Conservation (phyloP, 2,113 vertebrate genomes). For the Lanius ludovicianus region DNA sequence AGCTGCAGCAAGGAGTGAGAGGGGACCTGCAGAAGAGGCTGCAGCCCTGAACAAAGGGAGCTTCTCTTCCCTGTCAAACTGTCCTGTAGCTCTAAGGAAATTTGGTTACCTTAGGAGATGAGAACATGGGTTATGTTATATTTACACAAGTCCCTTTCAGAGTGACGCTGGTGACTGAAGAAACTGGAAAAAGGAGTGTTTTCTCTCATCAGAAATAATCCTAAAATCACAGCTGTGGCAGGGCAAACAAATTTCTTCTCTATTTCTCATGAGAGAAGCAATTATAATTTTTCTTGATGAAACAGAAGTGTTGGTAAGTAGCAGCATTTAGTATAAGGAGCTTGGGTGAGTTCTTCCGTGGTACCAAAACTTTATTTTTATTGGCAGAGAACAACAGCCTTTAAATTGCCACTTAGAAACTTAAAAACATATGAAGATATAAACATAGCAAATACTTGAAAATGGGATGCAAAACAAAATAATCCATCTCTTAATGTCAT, state of each 20-base stretch:
- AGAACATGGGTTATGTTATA: background rate
- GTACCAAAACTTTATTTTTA: background rate
- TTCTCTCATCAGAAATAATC: background rate
- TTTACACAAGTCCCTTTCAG: background rate
- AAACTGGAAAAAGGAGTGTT: background rate
- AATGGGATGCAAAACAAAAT: background rate
- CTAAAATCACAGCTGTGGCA: background rate
- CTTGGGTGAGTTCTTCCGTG: background rate
- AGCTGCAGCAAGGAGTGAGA: background rate
- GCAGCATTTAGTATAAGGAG: background rate
- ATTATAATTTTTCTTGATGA: background rate
- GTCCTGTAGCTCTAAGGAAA: background rate
- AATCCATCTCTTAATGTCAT: background rate
- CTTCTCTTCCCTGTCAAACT: background rate
- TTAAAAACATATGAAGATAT: background rate
- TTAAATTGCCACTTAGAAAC: background rate
- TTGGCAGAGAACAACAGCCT: background rate
- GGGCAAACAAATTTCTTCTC: background rate
- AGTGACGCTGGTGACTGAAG: background rate
- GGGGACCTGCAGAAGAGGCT: background rate
- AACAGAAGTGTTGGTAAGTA: background rate
- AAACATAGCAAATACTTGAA: background rate
- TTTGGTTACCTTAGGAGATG: background rate
- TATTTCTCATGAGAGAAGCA: background rate
- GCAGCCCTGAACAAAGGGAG: background rate